Conservation (phyloP, 2,888 invertebrate genomes). For the Metallyticus violacea region DNA sequence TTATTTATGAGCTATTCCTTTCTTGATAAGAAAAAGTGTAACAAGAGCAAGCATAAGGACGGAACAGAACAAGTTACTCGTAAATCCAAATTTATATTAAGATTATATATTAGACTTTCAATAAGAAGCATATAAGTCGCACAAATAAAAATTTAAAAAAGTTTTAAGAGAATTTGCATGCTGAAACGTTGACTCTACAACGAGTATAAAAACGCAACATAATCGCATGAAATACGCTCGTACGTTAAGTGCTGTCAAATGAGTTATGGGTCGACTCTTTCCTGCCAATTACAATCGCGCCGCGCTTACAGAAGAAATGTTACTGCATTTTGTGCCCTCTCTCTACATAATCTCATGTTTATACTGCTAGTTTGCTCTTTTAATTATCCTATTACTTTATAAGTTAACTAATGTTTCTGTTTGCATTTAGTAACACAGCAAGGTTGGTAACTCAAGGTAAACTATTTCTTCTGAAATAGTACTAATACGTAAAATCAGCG, state of each 20-base stretch:
- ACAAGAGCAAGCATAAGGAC: too few species aligned
- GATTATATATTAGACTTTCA: too few species aligned
- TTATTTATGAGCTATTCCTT: too few species aligned
- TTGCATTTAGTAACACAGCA: neutral
- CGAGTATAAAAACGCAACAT: neutral
- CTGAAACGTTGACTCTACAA: neutral
- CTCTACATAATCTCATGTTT: too few species aligned
- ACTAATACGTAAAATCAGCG: too few species aligned
- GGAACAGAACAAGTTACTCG: too few species aligned
- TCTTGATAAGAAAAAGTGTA: too few species aligned
- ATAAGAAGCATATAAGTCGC: too few species aligned
- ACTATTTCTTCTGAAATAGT: too few species aligned
- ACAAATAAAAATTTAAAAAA: too few species aligned
- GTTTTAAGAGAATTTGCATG: neutral
- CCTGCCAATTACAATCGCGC: neutral
- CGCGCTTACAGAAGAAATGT: neutral
- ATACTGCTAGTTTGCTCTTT: neutral
- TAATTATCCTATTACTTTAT: neutral
- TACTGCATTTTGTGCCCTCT: neutral
- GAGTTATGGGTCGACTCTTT: neutral
- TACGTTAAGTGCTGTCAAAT: neutral
- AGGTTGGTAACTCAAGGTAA: too few species aligned
- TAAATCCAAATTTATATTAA: too few species aligned
- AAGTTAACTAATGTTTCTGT: neutral
- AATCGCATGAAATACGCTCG: neutral